phyloP scores from a whole-genome alignment of 2,888 invertebrate genomes.

The Xestia sexstrigata region DNA sequence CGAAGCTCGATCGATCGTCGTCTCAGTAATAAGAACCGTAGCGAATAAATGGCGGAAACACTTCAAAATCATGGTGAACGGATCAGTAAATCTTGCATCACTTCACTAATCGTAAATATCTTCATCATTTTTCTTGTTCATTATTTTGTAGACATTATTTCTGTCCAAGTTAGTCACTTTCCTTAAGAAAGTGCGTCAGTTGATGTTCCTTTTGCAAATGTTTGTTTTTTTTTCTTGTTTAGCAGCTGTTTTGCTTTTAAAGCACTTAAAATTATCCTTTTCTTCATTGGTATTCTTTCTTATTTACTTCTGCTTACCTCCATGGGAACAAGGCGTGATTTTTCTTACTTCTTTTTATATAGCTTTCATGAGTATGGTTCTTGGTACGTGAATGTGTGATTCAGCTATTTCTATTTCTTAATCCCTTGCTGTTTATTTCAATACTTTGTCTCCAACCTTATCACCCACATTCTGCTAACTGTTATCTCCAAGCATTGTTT shows the following conservation, averaged over 20 bases:
- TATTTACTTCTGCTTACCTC: background rate
- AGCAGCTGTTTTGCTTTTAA: slow-evolving; percentile 15
- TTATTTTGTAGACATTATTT: slow-evolving; percentile 32
- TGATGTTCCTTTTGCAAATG: slow-evolving; percentile 17
- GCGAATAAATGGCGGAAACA: slow-evolving; percentile 25
- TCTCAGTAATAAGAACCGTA: slow-evolving; percentile 10
- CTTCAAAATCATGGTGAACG: slow-evolving; percentile 26
- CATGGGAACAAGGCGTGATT: background rate
- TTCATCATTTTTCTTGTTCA: slow-evolving; percentile 47
- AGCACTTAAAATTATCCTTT: background rate
- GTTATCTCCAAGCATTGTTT: slow-evolving; percentile 18
- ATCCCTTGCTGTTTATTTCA: slow-evolving; percentile 18
- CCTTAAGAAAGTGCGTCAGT: slow-evolving; percentile 3
- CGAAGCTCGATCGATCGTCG: background rate
- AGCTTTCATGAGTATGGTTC: background rate
- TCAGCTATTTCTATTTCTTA: background rate
- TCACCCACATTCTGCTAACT: background rate
- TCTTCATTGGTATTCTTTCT: slow-evolving; percentile 9
- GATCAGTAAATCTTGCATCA: slow-evolving; percentile 58
- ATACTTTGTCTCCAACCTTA: slow-evolving; percentile 11
- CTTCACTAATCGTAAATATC: slow-evolving; percentile 53
- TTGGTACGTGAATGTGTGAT: background rate
- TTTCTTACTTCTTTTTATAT: background rate
- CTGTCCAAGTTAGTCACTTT: slow-evolving; percentile 47
- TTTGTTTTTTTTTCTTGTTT: slow-evolving; percentile 15